A percentile compares a stretch with the other conserved stretches of the same genome.
phyloP scores from a whole-genome alignment of 2,113 vertebrate species.

The Lampris incognitus region DNA sequence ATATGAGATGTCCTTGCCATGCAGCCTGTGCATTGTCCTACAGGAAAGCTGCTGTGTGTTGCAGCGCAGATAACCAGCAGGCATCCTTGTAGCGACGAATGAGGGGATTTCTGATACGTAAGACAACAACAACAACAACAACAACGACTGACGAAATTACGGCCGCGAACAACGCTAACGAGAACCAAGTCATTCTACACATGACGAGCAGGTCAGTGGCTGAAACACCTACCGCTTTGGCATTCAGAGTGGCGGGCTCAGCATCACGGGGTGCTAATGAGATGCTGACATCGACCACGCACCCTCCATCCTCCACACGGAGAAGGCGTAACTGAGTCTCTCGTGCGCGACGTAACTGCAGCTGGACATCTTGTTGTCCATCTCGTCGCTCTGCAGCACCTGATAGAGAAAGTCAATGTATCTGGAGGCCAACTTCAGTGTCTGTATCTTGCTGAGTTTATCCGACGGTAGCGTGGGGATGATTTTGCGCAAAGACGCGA shows the following conservation, averaged over 20 bases:
- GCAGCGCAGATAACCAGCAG: no score
- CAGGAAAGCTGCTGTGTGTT: no score
- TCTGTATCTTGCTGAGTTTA: slow-evolving; percentile 88
- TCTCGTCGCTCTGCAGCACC: slow-evolving; percentile 88
- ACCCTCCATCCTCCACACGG: slow-evolving; percentile 88
- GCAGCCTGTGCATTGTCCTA: no score
- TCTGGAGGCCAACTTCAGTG: slow-evolving; percentile 84
- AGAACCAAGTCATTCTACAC: no score
- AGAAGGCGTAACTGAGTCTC: slow-evolving; percentile 87
- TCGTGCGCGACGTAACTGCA: slow-evolving; percentile 88
- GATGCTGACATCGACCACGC: slow-evolving; percentile 88
- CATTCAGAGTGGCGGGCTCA: slow-evolving; percentile 51
- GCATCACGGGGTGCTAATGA: slow-evolving; percentile 70
- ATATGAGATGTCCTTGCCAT: no score
- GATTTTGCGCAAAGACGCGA: slow-evolving; percentile 84
- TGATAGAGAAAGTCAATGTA: slow-evolving; percentile 87
- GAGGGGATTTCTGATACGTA: no score
- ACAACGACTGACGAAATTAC: no score
- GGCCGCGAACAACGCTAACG: no score
- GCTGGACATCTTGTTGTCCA: slow-evolving; percentile 88
- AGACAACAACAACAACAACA: no score
- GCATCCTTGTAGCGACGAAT: no score
- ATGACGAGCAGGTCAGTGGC: no score
- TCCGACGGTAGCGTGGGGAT: slow-evolving; percentile 87
- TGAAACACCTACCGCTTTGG: slow-evolving; percentile 77